These are phyloP conservation scores for Bufotes viridis DNA, from an alignment of 2,797 vertebrate species.

Conservation along the genomic window DNA sequence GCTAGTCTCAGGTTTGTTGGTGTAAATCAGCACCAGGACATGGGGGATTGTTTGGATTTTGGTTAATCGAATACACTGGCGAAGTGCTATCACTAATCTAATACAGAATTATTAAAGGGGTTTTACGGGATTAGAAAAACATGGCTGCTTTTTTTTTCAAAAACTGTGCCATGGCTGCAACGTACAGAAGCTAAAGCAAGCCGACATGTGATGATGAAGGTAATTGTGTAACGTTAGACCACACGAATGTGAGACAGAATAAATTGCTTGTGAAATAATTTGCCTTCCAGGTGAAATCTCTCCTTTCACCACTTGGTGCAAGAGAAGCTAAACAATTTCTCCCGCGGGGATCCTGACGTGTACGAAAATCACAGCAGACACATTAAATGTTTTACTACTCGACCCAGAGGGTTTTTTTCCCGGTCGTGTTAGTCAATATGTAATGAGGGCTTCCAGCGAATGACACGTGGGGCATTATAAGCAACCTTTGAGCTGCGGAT, in stretches of 20 bases:
- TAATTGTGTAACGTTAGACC: constrained; percentile 18
- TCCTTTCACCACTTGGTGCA: constrained; percentile 22
- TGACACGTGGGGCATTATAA: constrained; percentile 15
- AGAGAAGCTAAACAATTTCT: constrained; percentile 23
- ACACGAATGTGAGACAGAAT: background rate
- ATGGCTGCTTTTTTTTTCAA: too few species aligned
- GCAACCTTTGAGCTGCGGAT: constrained; percentile 41
- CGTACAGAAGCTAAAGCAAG: constrained; percentile 18
- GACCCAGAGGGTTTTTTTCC: constrained; percentile 1
- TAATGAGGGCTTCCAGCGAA: constrained; percentile 29
- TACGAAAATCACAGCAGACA: constrained; percentile 31
- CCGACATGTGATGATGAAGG: background rate
- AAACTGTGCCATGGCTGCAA: too few species aligned
- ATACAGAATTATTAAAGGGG: too few species aligned
- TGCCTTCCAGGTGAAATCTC: constrained; percentile 47
- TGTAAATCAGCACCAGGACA: too few species aligned
- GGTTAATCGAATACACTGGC: too few species aligned
- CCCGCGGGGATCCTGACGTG: constrained; percentile 1
- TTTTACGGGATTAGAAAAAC: too few species aligned
- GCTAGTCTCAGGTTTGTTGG: too few species aligned
- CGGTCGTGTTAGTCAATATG: constrained; percentile 38
- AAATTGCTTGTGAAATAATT: constrained; percentile 23
- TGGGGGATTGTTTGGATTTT: too few species aligned
- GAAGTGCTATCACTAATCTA: too few species aligned
- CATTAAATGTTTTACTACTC: constrained; percentile 3